These are phyloP conservation scores for Pycnomerus fuliginosus DNA, from an alignment of 2,888 invertebrate genomes.

Conservation along the genomic window DNA sequence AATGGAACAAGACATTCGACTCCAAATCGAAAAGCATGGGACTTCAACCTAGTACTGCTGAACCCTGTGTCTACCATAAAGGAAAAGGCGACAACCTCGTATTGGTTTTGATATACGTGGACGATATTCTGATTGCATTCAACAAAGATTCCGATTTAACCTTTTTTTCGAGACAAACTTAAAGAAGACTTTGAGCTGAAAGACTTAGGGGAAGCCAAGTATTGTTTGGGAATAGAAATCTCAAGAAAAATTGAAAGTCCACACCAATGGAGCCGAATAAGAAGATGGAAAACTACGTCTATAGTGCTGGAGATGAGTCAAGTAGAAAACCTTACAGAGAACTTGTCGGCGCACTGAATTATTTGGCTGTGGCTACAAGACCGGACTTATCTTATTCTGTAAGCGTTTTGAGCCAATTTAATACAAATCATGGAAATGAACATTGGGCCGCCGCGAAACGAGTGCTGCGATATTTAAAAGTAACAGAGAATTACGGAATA, in stretches of 20 bases:
- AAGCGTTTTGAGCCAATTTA: conserved; percentile 23
- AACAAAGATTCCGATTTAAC: not conserved
- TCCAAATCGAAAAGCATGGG: not conserved
- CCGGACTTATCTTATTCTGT: conserved; percentile 25
- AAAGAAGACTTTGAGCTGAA: not conserved
- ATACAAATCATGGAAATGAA: conserved; percentile 11
- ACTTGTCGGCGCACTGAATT: not conserved
- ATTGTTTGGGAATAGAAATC: not conserved
- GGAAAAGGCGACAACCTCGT: not conserved
- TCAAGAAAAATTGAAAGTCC: not conserved
- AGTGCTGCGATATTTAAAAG: conserved; percentile 19
- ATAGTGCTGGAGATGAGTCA: not conserved
- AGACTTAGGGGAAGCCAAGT: not conserved
- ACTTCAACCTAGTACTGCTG: not conserved
- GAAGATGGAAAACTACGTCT: too few relatives aligned
- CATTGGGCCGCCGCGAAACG: conserved; percentile 22
- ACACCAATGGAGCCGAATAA: too few relatives aligned
- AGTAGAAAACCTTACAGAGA: not conserved
- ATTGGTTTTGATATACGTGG: not conserved
- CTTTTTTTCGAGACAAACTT: not conserved
- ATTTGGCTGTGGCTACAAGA: conserved; percentile 3
- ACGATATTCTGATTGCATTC: not conserved
- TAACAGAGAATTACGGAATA: conserved; percentile 22
- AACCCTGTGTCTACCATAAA: not conserved
- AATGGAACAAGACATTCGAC: not conserved